phyloP scores from a whole-genome alignment of 2,113 vertebrate genomes.

The human region GRCh38 chr1:97660001-97660500 shows the following conservation, averaged over 20 bases:
- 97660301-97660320: not conserved
- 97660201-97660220: not conserved
- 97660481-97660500: not conserved
- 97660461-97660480: not conserved
- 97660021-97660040: not conserved
- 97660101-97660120: constrained; percentile 48
- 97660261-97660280: not conserved
- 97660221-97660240: not conserved
- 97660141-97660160: constrained; percentile 54
- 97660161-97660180: constrained; percentile 57
- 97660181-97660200: constrained; percentile 39
- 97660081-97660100: constrained; percentile 26
- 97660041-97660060: not conserved
- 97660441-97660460: not conserved
- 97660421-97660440: not conserved
- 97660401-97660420: not conserved
- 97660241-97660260: constrained; percentile 23
- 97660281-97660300: not conserved
- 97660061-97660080: constrained; percentile 42
- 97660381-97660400: not conserved
- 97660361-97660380: constrained; percentile 4
- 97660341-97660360: constrained; percentile 4
- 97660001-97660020: not conserved
- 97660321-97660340: not conserved
- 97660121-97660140: constrained; percentile 40